phyloP scores from a whole-genome alignment of 2,797 vertebrate species.

The Microhierax caerulescens region DNA sequence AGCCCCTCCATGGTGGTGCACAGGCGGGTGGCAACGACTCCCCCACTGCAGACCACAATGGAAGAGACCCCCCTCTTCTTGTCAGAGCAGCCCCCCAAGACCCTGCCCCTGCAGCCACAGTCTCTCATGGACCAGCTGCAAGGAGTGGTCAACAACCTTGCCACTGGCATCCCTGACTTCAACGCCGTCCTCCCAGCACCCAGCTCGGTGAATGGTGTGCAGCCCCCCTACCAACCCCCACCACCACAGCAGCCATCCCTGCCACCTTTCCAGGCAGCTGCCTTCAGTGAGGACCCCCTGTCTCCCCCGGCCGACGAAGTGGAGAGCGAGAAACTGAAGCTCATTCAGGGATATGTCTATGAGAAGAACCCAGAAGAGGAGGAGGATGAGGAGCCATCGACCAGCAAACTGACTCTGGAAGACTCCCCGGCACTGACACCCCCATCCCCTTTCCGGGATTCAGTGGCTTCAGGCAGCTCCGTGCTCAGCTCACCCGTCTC shows the following conservation, averaged over 20 bases:
- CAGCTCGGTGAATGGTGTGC: slow-evolving; percentile 62
- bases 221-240: slow-evolving; percentile 70
- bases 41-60: slow-evolving; percentile 23
- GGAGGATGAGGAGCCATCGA: slow-evolving; percentile 80
- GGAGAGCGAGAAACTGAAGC: slow-evolving; percentile 85
- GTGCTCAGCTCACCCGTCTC: slow-evolving; percentile 84
- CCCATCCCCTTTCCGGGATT: slow-evolving; percentile 97
- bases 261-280: slow-evolving; percentile 72
- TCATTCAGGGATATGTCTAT: slow-evolving; percentile 88
- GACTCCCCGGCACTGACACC: slow-evolving; percentile 89
- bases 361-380: slow-evolving; percentile 85
- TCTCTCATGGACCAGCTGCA: slow-evolving; percentile 81
- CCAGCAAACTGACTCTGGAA: slow-evolving; percentile 85
- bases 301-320: slow-evolving; percentile 74
- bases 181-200: slow-evolving; percentile 72
- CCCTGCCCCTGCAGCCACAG: slow-evolving; percentile 75
- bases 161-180: slow-evolving; percentile 79
- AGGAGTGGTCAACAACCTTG: slow-evolving; percentile 84
- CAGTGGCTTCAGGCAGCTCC: slow-evolving; percentile 87
- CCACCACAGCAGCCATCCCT: slow-evolving; percentile 74
- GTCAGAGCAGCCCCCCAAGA: slow-evolving; percentile 75
- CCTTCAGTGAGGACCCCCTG: slow-evolving; percentile 80
- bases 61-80: slow-evolving; percentile 82
- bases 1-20: slow-evolving; percentile 84
- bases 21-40: slow-evolving; percentile 69